Evolutionary conservation across 2,888 invertebrate genomes (phyloP), one percentile per base, ranked within the genome.

Genomic region (Chrysodeixis includens): DNA sequence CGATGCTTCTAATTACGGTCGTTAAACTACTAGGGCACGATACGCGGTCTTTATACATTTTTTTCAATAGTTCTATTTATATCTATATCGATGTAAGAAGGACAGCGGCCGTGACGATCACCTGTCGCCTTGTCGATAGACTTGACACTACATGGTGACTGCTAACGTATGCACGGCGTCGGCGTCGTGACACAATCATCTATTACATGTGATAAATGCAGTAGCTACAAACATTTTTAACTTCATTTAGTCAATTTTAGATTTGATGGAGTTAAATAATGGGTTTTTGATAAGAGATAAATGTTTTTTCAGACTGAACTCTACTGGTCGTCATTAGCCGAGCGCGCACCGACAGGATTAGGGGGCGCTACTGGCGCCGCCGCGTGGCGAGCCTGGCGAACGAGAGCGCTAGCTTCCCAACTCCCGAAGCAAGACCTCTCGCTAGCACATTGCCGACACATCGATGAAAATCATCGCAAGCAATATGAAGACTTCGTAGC

Each of bases 391-490:
- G 90, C 91, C 0, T 95, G 94, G 94, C 74, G 92, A 78, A 91
- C 93, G 76, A 84, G 95, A 79, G 89, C 96, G 86, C 95, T 99
- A 83, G 97, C 98, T 75, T 95, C 96, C 73, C 99, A 99, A 94
- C 95, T 99, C 86, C 99, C 99, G 49, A 98, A 98, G 90, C 99
- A 99, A 94, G 99, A 99, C 90, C 96, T 99, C 67, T 97, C 98
- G 9, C 95, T 98, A 81, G 97, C 97, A 61, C 98, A 99, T 89
- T 99, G 99, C 92, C 97, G 97, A 86, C 97, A 98, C 90, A 96
- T 99, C 67, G 97, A 98, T 76, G 95, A 97, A 18, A 96, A 96
- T 85, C 97, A 98, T 87, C 96, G 96, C 85, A 96, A 97, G 78
- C 97, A 98, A 84, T 99, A 98, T 90, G 98, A 99, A 93, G 99